phyloP scores from a whole-genome alignment of 2,888 invertebrate genomes.

The Pammene aurita region DNA sequence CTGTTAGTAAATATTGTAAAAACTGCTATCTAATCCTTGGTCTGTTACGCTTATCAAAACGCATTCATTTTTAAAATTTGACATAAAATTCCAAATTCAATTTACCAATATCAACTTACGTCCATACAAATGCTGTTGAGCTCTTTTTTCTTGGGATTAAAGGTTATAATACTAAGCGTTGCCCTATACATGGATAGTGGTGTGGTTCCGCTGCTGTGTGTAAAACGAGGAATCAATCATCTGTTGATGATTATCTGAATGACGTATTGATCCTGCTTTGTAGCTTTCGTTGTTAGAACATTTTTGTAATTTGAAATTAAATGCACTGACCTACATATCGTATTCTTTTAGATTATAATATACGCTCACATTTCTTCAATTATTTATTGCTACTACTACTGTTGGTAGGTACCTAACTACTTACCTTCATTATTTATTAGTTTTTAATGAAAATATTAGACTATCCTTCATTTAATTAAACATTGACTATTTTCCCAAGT shows the following conservation, averaged over 20 bases:
- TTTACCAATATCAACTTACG: constrained; percentile 12
- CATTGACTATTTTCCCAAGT: too few relatives aligned
- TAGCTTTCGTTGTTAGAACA: constrained; percentile 10
- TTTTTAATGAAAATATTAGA: too few relatives aligned
- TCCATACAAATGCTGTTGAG: not conserved
- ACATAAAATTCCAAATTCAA: constrained; percentile 15
- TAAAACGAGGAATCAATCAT: constrained; percentile 38
- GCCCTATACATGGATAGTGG: not conserved
- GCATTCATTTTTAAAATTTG: constrained; percentile 27
- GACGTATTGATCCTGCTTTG: constrained; percentile 36
- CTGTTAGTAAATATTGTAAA: constrained; percentile 35
- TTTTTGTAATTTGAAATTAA: not conserved
- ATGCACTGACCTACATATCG: not conserved
- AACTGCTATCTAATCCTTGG: constrained; percentile 24
- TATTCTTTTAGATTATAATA: too few relatives aligned
- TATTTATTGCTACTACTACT: too few relatives aligned
- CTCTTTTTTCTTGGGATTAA: not conserved
- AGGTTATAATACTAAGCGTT: not conserved
- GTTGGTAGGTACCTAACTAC: too few relatives aligned
- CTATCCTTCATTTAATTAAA: too few relatives aligned
- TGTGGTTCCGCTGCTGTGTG: constrained; percentile 22
- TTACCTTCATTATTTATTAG: too few relatives aligned
- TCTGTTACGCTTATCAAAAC: constrained; percentile 38
- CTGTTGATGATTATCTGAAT: constrained; percentile 37
- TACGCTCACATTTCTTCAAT: too few relatives aligned